Percentiles rank a stretch among this genome's conserved stretches.
Evolutionary conservation across 2,113 vertebrate genomes (phyloP).

Genomic region (Mus spicilegus): DNA sequence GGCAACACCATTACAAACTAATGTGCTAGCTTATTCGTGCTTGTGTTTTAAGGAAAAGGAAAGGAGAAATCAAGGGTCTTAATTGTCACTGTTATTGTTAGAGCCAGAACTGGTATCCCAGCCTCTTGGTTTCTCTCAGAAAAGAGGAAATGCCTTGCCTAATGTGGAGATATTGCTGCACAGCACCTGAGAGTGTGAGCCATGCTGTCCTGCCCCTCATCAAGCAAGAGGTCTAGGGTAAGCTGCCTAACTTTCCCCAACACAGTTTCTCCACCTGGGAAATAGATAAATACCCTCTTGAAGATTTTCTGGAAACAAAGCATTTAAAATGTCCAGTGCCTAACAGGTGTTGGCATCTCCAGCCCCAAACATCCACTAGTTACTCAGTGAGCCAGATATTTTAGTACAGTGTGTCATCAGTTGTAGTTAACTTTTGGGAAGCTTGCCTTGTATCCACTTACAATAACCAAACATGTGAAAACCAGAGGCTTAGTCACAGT

Average conservation of each 20-base stretch:
- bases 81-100: background rate
- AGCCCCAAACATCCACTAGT: background rate
- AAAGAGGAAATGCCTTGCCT: background rate
- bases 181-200: background rate
- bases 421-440: slow-evolving; percentile 52
- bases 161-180: background rate
- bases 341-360: background rate
- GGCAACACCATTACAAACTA: background rate
- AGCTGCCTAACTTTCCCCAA: background rate
- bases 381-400: slow-evolving; percentile 14
- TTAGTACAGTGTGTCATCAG: slow-evolving; percentile 12
- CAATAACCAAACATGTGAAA: slow-evolving; percentile 61
- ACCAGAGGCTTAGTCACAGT: slow-evolving; percentile 59
- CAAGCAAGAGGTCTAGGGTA: background rate
- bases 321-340: background rate
- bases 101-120: background rate
- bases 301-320: background rate
- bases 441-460: slow-evolving; percentile 43
- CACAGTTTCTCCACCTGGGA: background rate
- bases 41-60: slow-evolving; percentile 27
- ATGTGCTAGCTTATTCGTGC: background rate
- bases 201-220: background rate
- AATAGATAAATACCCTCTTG: background rate
- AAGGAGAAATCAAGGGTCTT: slow-evolving; percentile 8
- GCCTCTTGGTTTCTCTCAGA: background rate